phyloP scores from a whole-genome alignment of 2,888 invertebrate genomes.

The Camponotus fellah region DNA sequence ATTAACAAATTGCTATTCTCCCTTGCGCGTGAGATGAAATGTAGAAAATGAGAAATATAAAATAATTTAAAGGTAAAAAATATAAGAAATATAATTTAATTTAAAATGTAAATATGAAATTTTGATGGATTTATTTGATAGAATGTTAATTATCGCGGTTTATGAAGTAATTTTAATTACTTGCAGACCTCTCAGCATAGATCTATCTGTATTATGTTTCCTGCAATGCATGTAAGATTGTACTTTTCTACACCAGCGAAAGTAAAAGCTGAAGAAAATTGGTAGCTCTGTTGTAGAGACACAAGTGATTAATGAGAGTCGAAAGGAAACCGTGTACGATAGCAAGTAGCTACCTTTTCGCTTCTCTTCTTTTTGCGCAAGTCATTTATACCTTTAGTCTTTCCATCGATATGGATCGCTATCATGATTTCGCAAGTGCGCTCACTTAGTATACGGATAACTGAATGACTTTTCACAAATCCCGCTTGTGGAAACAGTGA shows the following conservation, averaged over 20 bases:
- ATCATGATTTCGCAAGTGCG: constrained; percentile 39
- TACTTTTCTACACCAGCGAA: background rate
- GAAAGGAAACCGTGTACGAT: constrained; percentile 25
- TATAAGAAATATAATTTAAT: background rate
- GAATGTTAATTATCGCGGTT: background rate
- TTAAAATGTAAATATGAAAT: background rate
- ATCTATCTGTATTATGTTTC: constrained; percentile 1
- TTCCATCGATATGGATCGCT: constrained; percentile 35
- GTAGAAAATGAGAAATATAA: background rate
- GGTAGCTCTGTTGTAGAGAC: background rate
- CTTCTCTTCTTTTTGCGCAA: background rate
- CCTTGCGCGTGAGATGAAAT: background rate
- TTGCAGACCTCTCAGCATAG: background rate
- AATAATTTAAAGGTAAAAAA: background rate
- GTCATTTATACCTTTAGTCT: constrained; percentile 49
- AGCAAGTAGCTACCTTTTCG: constrained; percentile 5
- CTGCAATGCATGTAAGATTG: background rate
- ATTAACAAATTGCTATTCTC: background rate
- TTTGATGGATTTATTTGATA: background rate
- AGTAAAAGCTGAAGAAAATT: constrained; percentile 18
- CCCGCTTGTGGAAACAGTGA: constrained; percentile 45
- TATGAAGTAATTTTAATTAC: constrained; percentile 13
- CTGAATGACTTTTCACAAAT: constrained; percentile 50
- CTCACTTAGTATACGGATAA: constrained; percentile 22
- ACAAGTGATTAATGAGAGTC: constrained; percentile 16